phyloP scores from a whole-genome alignment of 2,113 vertebrate species.

The Brienomyrus longianalis region DNA sequence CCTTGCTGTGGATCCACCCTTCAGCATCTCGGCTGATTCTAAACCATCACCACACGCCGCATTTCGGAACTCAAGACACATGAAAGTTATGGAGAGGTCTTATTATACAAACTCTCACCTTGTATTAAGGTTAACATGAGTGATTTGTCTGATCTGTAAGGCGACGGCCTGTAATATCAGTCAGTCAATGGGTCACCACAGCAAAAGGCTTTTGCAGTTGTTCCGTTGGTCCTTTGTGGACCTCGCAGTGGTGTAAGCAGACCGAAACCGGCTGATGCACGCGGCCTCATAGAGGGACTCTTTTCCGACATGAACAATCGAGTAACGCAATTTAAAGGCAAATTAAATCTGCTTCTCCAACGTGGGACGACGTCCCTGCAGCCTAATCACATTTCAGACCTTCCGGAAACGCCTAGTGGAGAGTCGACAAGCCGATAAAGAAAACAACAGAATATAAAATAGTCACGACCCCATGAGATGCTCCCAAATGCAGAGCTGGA shows the following conservation, averaged over 20 bases:
- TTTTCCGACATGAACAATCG: slow-evolving; percentile 16
- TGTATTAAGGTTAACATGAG: neutral
- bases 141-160: neutral
- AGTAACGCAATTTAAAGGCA: slow-evolving; percentile 30
- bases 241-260: neutral
- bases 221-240: neutral
- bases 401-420: slow-evolving; percentile 15
- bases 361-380: neutral
- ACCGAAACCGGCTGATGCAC: neutral
- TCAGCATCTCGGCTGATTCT: neutral
- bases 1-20: neutral
- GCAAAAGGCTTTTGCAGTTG: neutral
- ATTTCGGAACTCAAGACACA: neutral
- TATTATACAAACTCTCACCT: neutral
- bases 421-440: slow-evolving; percentile 19
- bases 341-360: slow-evolving; percentile 28
- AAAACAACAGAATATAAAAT: slow-evolving; percentile 21
- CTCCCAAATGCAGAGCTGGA: neutral
- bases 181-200: neutral
- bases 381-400: slow-evolving; percentile 28
- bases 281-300: neutral
- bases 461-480: slow-evolving; percentile 12
- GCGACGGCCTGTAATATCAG: neutral
- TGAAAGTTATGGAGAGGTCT: neutral
- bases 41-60: neutral